phyloP scores from a whole-genome alignment of 1,140 invertebrate species.

The Mylabris phalerata region DNA sequence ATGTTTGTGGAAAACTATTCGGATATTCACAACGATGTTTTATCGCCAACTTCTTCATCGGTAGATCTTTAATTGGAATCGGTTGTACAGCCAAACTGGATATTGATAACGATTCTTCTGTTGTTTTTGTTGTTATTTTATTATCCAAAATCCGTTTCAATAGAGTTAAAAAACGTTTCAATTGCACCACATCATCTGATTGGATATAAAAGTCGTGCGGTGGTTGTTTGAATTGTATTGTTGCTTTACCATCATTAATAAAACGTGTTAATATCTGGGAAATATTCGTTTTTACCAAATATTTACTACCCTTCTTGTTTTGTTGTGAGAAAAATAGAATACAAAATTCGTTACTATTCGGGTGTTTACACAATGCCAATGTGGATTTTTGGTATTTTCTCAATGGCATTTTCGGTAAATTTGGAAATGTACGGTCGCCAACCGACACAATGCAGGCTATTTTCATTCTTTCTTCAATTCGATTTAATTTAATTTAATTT shows the following conservation, averaged over 20 bases:
- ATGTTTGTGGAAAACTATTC: constrained; percentile 60
- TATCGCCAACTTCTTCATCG: constrained; percentile 54
- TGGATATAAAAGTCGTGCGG: constrained; percentile 63
- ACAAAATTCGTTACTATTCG: constrained; percentile 51
- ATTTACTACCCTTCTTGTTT: constrained; percentile 60
- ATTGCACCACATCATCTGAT: constrained; percentile 51
- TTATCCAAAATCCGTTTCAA: constrained; percentile 56
- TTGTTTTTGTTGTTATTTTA: constrained; percentile 49
- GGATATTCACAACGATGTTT: constrained; percentile 58
- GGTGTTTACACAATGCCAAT: constrained; percentile 57
- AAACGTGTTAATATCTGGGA: constrained; percentile 61
- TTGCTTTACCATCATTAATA: constrained; percentile 64
- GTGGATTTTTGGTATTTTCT: constrained; percentile 46
- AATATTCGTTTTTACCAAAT: constrained; percentile 58
- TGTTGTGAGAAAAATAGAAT: constrained; percentile 57
- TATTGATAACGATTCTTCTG: constrained; percentile 47
- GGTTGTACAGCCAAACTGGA: constrained; percentile 47
- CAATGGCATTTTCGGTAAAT: constrained; percentile 36
- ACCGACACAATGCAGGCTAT: constrained; percentile 58
- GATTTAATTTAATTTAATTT: no score
- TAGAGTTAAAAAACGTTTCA: constrained; percentile 61
- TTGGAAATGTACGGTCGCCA: constrained; percentile 48
- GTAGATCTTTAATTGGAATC: constrained; percentile 39
- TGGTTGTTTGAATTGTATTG: constrained; percentile 62
- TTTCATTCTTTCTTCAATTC: constrained; percentile 50